Percentiles rank a stretch among this genome's conserved stretches.
These are phyloP conservation scores for Corydoras maculifer DNA, from an alignment of 2,113 vertebrate genomes.

Conservation along the genomic window DNA sequence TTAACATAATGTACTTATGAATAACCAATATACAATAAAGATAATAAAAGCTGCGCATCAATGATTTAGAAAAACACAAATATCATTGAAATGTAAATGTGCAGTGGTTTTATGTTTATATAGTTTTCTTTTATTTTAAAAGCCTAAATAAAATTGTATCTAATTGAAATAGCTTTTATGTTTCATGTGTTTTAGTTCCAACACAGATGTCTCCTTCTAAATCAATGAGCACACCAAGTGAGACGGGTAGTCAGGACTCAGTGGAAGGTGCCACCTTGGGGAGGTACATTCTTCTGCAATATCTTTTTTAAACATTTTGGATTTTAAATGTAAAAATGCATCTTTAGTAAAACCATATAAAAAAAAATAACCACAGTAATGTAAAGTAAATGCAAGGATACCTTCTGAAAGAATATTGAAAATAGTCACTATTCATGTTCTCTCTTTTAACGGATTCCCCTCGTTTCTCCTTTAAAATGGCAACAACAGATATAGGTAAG, in stretches of 20 bases:
- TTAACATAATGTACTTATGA: too few relatives aligned
- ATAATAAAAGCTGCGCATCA: too few relatives aligned
- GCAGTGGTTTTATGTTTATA: not conserved
- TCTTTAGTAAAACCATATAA: not conserved
- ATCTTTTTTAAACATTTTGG: not conserved
- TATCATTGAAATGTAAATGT: too few relatives aligned
- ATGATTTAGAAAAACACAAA: too few relatives aligned
- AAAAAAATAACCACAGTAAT: not conserved
- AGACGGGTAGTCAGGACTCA: slow-evolving; percentile 94
- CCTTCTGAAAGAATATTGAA: not conserved
- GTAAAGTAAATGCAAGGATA: not conserved
- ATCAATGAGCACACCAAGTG: slow-evolving; percentile 97
- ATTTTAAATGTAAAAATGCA: slow-evolving; percentile 1
- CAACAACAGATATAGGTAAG: slow-evolving; percentile 66
- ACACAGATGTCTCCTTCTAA: slow-evolving; percentile 96
- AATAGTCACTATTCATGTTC: slow-evolving; percentile 1
- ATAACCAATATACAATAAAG: too few relatives aligned
- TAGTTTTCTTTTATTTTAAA: too few relatives aligned
- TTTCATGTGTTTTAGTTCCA: slow-evolving; percentile 77
- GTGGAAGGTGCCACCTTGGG: slow-evolving; percentile 79
- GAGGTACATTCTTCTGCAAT: slow-evolving; percentile 68
- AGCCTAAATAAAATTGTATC: too few relatives aligned
- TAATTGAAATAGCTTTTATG: not conserved
- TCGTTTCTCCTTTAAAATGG: slow-evolving; percentile 40
- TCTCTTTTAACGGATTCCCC: slow-evolving; percentile 8